Base-by-base conservation (phyloP, 2,113 vertebrate species). In the Hydrolagus affinis region DNA sequence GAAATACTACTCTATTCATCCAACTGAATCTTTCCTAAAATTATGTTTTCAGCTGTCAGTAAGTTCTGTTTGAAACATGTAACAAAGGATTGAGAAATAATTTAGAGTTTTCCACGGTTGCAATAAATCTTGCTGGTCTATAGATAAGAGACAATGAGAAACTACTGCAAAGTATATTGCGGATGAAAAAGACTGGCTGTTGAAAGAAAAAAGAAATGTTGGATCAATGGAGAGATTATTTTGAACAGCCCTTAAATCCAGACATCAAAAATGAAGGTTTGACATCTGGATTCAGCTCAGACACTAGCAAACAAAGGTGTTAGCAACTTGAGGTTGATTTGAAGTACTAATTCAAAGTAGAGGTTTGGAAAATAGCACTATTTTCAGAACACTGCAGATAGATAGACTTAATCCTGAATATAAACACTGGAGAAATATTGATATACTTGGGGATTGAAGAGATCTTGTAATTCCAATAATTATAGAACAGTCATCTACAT, bases 171-270 rank as follows among this genome's bases (percentile, higher is more conserved):
- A 77, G n/a, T 8, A 66, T 83, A 28, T 66, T 83, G 30, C 19
- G 12, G 19, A 21, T 83, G 78, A 83, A 83, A 28, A 66, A 8
- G 12, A 44, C 12, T 60, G 59, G 11, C 11, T 32, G 28, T 73
- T 44, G 71, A 32, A 73, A 10, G 17, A 56, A 75, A 83, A 19
- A 28, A 83, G 32, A 68, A 25, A 62, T 30, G 21, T 21, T 66
- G 60, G 60, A 66, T 83, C 15, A 28, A 17, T 28, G 2, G 1
- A 32, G 78, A 32, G 78, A 21, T 83, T 83, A 83, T 30, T 44
- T 83, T 83, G 78, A 66, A 83, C 28, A 83, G 25, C 23, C 66
- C 66, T 17, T 21, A 83, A 83, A 66, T 83, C 78, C 78, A 83
- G 78, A 83, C 62, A 30, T 32, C 78, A 83, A 28, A 83, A 83